Base-by-base conservation (phyloP, 1,140 invertebrate species). In the Melanaphis sacchari region DNA sequence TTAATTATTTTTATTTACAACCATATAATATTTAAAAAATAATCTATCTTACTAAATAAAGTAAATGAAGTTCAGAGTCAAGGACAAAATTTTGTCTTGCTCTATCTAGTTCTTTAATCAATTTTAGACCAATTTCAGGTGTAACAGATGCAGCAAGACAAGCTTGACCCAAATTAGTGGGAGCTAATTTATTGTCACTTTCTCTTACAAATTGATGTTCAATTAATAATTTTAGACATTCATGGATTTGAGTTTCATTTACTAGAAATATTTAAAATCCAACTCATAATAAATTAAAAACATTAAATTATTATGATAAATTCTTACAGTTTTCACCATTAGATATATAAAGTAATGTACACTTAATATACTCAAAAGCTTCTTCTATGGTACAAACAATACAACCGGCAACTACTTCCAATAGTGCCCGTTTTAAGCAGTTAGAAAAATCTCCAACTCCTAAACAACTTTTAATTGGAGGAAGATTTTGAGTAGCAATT, bases 51-150 rank as follows among this genome's bases (percentile, higher is more conserved):
- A 99, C 98, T 94, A 99, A 96, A 95, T 99, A 99, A 88, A 99
- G 96, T 54, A 99, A 96, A 95, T 99, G 99, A 0, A 99, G 96
- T 95, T 99, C 99, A 94, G 97, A 98, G 94, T 99, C 98, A 21
- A 99, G 95, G 0, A 99, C 98, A 95, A 99, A 98, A 94, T 97
- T 98, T 94, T 97, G 97, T 82, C 98, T 96, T 1, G 99, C 98
- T 95, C 97, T 97, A 95, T 98, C 97, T n/a, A 99, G 95, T 95
- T 99, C 99, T 94, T 97, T 96, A 94, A 99, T 98, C 38, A 99
- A 96, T 52, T 97, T 96, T 8, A 99, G 95, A 6, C 98, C 98
- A 95, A 99, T 98, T 95, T 98, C 97, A 0, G 99, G 99, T 36
- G 98, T 97, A 95, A 99, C 96, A 0, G 98, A 98, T 2, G 99